Base-by-base conservation (phyloP, 2,113 vertebrate species). In the Ancistrus triradiatus region DNA sequence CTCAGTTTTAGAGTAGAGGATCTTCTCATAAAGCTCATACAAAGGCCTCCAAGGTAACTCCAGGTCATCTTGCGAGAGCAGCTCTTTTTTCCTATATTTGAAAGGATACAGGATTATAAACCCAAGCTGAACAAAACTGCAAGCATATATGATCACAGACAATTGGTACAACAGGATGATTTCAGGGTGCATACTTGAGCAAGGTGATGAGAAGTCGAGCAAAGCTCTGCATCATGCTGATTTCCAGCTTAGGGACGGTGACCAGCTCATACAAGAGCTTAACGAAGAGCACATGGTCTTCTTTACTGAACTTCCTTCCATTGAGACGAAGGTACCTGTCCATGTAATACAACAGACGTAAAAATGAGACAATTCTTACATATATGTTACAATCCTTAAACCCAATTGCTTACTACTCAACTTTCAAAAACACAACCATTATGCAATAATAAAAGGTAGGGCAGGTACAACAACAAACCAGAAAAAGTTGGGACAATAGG, bases 11-110 rank as follows among this genome's bases (percentile, higher is more conserved):
- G 95, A 98, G 78, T 95, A 95, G 22, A 94, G 78, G 66, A 95
- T 90, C 81, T 88, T 92, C 80, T 98, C 94, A 42, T 95, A 80
- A 78, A 96, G 90, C 74, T 91, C 86, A 73, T 92, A 93, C 60
- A 98, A 88, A 0, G 95, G 95, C 80, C 87, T 86, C 95, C 95
- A 98, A 25, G 93, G 94, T 74, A 98, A 90, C 84, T 95, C 90
- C 18, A 98, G 87, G 75, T 98, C 95, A 74, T 93, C 90, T 75
- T 90, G 88, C 68, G 95, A 97, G 77, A 98, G 89, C 76, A 98
- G 87, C 49, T 98, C 94, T 79, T 91, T 93, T 77, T 93, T 93
- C 75, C 91, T 93, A 80, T 64, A 33, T 13, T 24, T 27, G 14
- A 37, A 70, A 56, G 40, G 31, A 47, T 22, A 57, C 10, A 7